Base-by-base conservation (phyloP, 2,888 invertebrate species). In the Drosophila cognata region DNA sequence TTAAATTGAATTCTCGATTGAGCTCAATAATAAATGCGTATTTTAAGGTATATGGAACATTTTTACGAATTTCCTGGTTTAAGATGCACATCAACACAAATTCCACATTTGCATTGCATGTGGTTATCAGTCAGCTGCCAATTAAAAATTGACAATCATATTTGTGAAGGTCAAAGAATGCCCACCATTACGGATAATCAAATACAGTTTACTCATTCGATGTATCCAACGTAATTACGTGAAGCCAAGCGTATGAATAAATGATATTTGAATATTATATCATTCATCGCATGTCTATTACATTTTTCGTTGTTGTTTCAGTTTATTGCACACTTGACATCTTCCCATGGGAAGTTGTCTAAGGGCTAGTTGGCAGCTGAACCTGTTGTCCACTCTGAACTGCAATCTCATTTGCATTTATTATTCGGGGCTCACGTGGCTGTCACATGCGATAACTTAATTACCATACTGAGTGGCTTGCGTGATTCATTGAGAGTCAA, bases 401-500 rank as follows among this genome's bases (percentile, higher is more conserved):
- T 81, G 87, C 84, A 79, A 84, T 64, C 60, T 48, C 31, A 35
- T 36, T 38, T 41, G 16, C 33, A 21, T 43, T 29, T 51, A 50
- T 38, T 52, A 69, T 63, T 65, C 10, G 31, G 35, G 16, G n/a
- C 76, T 88, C 91, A 90, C 91, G 91, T 90, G 91, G 83, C 75
- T 73, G 73, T 76, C 67, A 77, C 88, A 87, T 88, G 82, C 79
- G 87, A 77, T 74, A 74, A 33, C 72, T 84, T 73, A 87, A 85
- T 91, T 88, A 78, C 71, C 55, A 73, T 71, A 55, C 59, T 52
- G 31, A 50, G 35, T 56, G 58, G 43, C 70, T 68, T 76, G 63
- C 63, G 60, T 55, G 61, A 61, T 53, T 64, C 55, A 69, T 78
- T 70, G 61, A 57, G 11, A 51, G 50, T 36, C 66, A 43, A 74